These are phyloP conservation scores for Tichodroma muraria DNA, from an alignment of 2,113 vertebrate species.

Conservation along the genomic window DNA sequence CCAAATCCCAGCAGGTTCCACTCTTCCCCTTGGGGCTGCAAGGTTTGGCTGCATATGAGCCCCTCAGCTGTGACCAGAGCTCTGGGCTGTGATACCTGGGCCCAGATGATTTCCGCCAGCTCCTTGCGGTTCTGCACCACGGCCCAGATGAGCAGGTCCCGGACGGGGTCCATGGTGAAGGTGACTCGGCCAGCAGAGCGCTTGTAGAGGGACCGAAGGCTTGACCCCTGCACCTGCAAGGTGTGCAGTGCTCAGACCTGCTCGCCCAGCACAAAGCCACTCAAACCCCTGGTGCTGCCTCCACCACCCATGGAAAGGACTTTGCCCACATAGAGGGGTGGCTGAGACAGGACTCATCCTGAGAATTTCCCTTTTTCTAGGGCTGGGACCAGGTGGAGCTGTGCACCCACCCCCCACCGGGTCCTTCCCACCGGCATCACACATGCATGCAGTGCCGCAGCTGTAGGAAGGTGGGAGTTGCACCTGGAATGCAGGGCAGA, in stretches of 20 bases:
- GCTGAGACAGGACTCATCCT: not conserved
- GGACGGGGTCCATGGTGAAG: constrained; percentile 73
- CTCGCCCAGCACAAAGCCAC: not conserved
- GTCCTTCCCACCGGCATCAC: not conserved
- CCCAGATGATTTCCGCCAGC: constrained; percentile 89
- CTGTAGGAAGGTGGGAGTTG: not conserved
- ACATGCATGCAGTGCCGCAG: accelerated
- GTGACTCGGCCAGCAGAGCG: constrained; percentile 4
- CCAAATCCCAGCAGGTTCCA: not conserved
- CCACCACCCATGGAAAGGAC: not conserved
- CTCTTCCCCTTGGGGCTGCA: not conserved
- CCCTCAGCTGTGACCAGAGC: not conserved
- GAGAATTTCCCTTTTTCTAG: not conserved
- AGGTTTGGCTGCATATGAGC: not conserved
- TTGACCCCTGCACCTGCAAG: constrained; percentile 64
- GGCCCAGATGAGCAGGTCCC: constrained; percentile 93
- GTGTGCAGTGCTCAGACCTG: not conserved
- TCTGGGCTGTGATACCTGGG: constrained; percentile 75
- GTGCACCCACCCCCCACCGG: not conserved
- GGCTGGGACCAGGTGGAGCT: not conserved
- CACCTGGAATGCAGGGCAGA: not conserved
- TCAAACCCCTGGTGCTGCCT: not conserved
- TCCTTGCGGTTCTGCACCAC: constrained; percentile 86
- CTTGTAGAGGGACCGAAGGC: constrained; percentile 61
- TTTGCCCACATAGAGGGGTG: not conserved